These are phyloP conservation scores for Natator depressus DNA, from an alignment of 2,113 vertebrate genomes.

Conservation along the genomic window DNA sequence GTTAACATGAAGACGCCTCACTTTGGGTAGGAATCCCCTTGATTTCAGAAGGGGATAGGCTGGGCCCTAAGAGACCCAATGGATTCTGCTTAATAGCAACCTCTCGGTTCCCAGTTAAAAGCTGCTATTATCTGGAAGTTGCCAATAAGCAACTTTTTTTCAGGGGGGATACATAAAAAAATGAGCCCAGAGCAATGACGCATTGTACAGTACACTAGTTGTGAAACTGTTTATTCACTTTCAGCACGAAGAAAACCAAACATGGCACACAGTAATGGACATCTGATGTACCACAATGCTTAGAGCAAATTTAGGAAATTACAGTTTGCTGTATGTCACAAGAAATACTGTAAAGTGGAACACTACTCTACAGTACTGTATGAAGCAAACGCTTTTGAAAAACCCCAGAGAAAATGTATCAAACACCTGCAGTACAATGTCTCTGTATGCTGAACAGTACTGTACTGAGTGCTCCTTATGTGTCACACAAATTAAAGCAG, in stretches of 20 bases:
- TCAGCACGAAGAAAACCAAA: background rate
- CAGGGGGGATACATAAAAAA: background rate
- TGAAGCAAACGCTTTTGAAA: background rate
- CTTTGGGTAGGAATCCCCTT: background rate
- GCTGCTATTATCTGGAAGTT: background rate
- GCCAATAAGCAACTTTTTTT: background rate
- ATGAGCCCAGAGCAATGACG: background rate
- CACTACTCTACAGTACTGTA: background rate
- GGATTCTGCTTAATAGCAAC: background rate
- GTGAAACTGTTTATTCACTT: background rate
- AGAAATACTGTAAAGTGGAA: background rate
- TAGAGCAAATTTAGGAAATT: background rate
- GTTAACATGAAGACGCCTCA: background rate
- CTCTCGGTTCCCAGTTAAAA: background rate
- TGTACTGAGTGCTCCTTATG: background rate
- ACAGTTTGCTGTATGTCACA: background rate
- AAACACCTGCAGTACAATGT: background rate
- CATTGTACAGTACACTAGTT: background rate
- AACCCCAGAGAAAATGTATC: background rate
- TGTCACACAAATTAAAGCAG: background rate
- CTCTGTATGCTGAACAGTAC: background rate
- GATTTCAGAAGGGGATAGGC: background rate
- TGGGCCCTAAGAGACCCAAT: background rate
- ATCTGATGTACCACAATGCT: background rate
- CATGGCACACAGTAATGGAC: background rate